phyloP scores from a whole-genome alignment of 2,797 vertebrate species.

The Danio albolineatus region DNA sequence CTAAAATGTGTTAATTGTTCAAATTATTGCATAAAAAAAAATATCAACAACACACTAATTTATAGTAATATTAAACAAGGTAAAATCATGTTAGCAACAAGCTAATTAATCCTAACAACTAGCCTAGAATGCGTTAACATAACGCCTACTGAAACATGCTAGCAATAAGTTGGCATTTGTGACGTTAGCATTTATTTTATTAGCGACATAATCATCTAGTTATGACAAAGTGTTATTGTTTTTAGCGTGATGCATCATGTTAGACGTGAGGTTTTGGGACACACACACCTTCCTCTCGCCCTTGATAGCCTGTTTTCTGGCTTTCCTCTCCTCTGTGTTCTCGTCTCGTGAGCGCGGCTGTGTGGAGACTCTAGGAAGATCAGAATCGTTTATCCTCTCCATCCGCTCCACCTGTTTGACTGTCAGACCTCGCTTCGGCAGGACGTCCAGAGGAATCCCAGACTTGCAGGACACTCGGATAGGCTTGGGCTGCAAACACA shows the following conservation, averaged over 20 bases:
- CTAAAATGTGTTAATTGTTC: too few relatives aligned
- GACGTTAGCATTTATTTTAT: too few relatives aligned
- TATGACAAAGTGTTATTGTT: background rate
- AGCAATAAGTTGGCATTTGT: too few relatives aligned
- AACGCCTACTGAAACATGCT: too few relatives aligned
- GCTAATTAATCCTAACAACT: too few relatives aligned
- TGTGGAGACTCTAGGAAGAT: conserved; percentile 84
- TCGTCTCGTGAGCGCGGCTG: conserved; percentile 83
- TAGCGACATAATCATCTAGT: too few relatives aligned
- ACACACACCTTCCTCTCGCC: conserved; percentile 88
- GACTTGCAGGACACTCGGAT: conserved; percentile 89
- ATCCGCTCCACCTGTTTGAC: conserved; percentile 88
- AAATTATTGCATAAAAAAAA: too few relatives aligned
- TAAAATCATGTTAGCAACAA: too few relatives aligned
- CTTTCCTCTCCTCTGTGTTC: conserved; percentile 84
- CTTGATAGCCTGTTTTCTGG: conserved; percentile 88
- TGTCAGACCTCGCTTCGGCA: conserved; percentile 83
- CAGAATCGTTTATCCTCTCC: conserved; percentile 87
- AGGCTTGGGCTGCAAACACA: conserved; percentile 76
- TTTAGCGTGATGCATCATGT: background rate
- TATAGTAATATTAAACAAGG: too few relatives aligned
- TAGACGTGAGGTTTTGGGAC: background rate
- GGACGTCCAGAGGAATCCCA: conserved; percentile 88
- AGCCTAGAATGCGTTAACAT: too few relatives aligned
- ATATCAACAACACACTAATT: too few relatives aligned